phyloP scores from a whole-genome alignment of 1,140 invertebrate species.

The Drosophila paulistorum region DNA sequence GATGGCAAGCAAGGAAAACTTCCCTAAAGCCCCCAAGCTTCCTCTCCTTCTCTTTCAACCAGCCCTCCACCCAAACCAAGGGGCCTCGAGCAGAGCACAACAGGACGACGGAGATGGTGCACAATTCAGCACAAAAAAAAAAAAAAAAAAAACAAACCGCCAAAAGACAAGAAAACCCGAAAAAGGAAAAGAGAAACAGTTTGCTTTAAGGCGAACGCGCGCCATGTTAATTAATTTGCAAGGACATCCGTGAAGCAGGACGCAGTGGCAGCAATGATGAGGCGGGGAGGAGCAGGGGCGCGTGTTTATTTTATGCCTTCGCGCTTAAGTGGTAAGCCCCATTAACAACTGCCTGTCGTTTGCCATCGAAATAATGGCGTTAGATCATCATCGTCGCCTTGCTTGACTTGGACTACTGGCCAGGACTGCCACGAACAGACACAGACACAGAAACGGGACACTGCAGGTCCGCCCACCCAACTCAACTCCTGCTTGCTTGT shows the following conservation, averaged over 20 bases:
- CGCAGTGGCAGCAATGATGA: neutral
- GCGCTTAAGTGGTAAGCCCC: slow-evolving; percentile 80
- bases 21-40: neutral
- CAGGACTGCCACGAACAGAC: slow-evolving; percentile 16
- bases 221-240: slow-evolving; percentile 80
- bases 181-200: slow-evolving; percentile 25
- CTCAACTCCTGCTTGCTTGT: slow-evolving; percentile 25
- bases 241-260: slow-evolving; percentile 64
- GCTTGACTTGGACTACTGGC: slow-evolving; percentile 1
- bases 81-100: slow-evolving; percentile 20
- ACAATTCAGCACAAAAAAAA: slow-evolving; percentile 63
- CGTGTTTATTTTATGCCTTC: slow-evolving; percentile 80
- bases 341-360: slow-evolving; percentile 81
- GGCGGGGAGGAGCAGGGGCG: slow-evolving; percentile 15
- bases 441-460: slow-evolving; percentile 18
- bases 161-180: slow-evolving; percentile 33
- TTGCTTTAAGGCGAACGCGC: slow-evolving; percentile 38
- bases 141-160: neutral
- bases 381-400: slow-evolving; percentile 78
- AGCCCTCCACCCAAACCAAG: no score
- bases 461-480: neutral
- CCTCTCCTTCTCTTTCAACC: neutral
- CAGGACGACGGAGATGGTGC: slow-evolving; percentile 13
- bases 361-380: slow-evolving; percentile 76
- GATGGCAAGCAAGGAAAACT: slow-evolving; percentile 28